A percentile compares a stretch with the other conserved stretches of the same genome.
Evolutionary conservation across 2,888 invertebrate species (phyloP).

Genomic region (Eumerus sabulonum): DNA sequence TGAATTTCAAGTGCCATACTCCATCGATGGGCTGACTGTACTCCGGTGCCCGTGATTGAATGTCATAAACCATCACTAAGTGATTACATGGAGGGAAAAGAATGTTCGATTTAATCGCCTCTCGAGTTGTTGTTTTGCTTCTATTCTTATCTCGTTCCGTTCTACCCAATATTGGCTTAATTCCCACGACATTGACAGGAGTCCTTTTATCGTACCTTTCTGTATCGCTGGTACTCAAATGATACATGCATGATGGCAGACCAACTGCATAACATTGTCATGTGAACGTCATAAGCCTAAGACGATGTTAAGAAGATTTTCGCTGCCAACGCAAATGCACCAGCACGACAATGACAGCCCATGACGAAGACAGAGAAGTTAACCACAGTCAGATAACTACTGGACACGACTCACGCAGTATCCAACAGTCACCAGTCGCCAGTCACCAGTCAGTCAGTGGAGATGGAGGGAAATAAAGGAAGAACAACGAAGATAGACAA

Average conservation of each 20-base stretch:
- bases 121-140: slow-evolving; percentile 32
- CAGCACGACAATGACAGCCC: slow-evolving; percentile 3
- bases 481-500: slow-evolving; percentile 30
- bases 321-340: slow-evolving; percentile 54
- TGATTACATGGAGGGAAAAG: slow-evolving; percentile 54
- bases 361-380: slow-evolving; percentile 32
- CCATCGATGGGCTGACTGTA: too few relatives aligned
- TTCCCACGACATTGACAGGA: slow-evolving; percentile 66
- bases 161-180: slow-evolving; percentile 67
- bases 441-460: background rate
- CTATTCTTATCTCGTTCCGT: slow-evolving; percentile 50
- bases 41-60: slow-evolving; percentile 33
- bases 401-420: slow-evolving; percentile 58
- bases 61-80: slow-evolving; percentile 63
- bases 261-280: slow-evolving; percentile 28
- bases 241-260: slow-evolving; percentile 22
- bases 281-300: slow-evolving; percentile 59
- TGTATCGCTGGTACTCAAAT: slow-evolving; percentile 34
- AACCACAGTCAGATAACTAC: slow-evolving; percentile 38
- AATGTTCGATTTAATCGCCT: slow-evolving; percentile 59
- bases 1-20: too few relatives aligned
- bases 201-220: slow-evolving; percentile 32
- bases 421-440: slow-evolving; percentile 46
- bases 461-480: background rate
- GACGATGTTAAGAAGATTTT: slow-evolving; percentile 67